Conservation (phyloP, 2,797 vertebrate genomes). For the Phyllotis vaccarum region DNA sequence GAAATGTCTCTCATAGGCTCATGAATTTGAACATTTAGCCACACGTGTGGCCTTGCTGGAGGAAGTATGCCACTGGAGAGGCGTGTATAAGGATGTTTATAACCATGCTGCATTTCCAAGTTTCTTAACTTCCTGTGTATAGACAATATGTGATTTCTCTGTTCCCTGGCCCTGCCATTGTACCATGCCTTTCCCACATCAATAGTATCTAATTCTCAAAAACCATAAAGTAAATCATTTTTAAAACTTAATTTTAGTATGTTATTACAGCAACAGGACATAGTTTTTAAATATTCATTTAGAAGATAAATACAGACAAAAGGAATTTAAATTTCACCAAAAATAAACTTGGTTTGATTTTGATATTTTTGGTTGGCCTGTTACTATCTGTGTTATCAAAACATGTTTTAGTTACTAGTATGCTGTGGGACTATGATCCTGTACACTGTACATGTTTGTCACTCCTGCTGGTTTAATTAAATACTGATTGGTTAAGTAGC, state of each 20-base stretch:
- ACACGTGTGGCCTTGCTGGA: not conserved
- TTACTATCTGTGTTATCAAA: not conserved
- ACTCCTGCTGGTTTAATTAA: too few relatives aligned
- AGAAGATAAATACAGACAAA: not conserved
- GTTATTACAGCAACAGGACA: not conserved
- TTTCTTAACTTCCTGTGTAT: not conserved
- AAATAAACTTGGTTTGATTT: not conserved
- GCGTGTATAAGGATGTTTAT: too few relatives aligned
- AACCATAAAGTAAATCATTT: too few relatives aligned
- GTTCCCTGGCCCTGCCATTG: not conserved
- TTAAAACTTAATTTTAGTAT: not conserved
- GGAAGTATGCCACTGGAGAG: not conserved
- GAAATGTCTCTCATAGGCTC: too few relatives aligned
- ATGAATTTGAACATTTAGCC: not conserved
- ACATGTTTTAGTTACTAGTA: not conserved
- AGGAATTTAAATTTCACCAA: not conserved
- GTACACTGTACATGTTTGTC: too few relatives aligned
- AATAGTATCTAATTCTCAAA: not conserved
- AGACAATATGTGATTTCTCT: not conserved
- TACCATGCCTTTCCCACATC: too few relatives aligned
- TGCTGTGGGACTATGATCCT: too few relatives aligned
- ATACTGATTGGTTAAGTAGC: too few relatives aligned
- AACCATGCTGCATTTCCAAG: not conserved
- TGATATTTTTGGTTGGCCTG: not conserved
- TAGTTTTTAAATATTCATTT: not conserved